Evolutionary conservation across 2,888 invertebrate species (phyloP).

Genomic region (Cistogaster globosa): DNA sequence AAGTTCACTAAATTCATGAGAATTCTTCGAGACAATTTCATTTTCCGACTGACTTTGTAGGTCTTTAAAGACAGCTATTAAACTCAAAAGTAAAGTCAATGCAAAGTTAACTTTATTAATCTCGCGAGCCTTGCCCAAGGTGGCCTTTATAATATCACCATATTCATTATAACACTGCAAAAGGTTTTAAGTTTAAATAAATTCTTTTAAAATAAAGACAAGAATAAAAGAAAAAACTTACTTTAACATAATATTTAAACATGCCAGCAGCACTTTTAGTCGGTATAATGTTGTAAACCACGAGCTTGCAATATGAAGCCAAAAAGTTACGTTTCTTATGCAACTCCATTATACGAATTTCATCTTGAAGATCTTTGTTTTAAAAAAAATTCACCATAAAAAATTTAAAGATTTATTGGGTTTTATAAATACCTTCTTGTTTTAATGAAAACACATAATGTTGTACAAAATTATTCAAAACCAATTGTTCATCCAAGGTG

Average conservation of each 20-base stretch:
- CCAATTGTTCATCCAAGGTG: conserved; percentile 89
- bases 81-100: conserved; percentile 95
- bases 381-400: conserved; percentile 71
- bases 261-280: conserved; percentile 96
- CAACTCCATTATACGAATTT: conserved; percentile 97
- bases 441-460: conserved; percentile 96
- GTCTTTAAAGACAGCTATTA: conserved; percentile 94
- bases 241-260: conserved; percentile 98
- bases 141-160: conserved; percentile 98
- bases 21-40: conserved; percentile 85
- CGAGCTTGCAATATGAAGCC: conserved; percentile 98
- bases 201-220: not conserved
- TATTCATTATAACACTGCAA: conserved; percentile 97
- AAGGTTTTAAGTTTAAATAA: conserved; percentile 26
- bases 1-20: conserved; percentile 93
- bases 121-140: conserved; percentile 97
- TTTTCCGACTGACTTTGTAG: conserved; percentile 84
- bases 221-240: conserved; percentile 78
- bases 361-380: conserved; percentile 92
- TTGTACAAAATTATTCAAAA: conserved; percentile 95
- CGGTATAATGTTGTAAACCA: conserved; percentile 98
- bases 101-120: conserved; percentile 98
- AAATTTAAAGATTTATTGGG: conserved; percentile 65
- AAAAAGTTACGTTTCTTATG: conserved; percentile 98
- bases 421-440: conserved; percentile 88